Evolutionary conservation across 2,888 invertebrate genomes (phyloP), one percentile per base, ranked within the genome.

Genomic region (Eledone cirrhosa): DNA sequence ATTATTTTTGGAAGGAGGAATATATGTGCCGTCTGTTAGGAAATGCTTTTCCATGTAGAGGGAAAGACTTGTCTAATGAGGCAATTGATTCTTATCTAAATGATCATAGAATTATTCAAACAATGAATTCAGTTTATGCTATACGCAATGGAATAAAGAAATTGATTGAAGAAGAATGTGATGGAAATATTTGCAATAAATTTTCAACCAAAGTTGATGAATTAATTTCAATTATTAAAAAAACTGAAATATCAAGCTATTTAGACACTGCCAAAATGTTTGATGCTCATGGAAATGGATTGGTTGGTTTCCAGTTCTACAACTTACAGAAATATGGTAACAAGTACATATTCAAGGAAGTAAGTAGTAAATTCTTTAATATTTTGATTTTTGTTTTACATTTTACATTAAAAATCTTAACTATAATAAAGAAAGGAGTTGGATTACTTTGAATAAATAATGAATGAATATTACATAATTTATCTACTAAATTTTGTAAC

Each of bases 121-220:
- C 85, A 4, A 84, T 86, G 75, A 85, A 86, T 48, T 86, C 88
- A 7, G 87, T 87, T 2, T 81, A 84, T 72, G 87, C 87, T 16
- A 80, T 86, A 19, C 85, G 85, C 3, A 79, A 81, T 29, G 88
- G 87, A 0, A 78, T 88, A 16, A 79, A 81, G 16, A 59, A 79
- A 11, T 83, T 85, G 0, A 83, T 84, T 75, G 69, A 79, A n/a
- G 77, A 80, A 0, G 77, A 85, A 22, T 89, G 89, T 77, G 74
- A 80, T 3, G 77, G 65, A 13, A 84, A 86, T 78, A 86, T 85
- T 0, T 88, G 88, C 79, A n/a, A 31, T 2, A 81, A 81, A 77
- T 81, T 81, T 24, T 76, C 78, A 14, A 65, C 78, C 47, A 78
- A 81, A 22, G 77, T 80, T 0, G 63, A 78, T 0, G 33, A 81